Percentiles rank a stretch among this genome's conserved stretches.
These are phyloP conservation scores for Gracilinanus agilis DNA, from an alignment of 2,113 vertebrate species.

Conservation along the genomic window DNA sequence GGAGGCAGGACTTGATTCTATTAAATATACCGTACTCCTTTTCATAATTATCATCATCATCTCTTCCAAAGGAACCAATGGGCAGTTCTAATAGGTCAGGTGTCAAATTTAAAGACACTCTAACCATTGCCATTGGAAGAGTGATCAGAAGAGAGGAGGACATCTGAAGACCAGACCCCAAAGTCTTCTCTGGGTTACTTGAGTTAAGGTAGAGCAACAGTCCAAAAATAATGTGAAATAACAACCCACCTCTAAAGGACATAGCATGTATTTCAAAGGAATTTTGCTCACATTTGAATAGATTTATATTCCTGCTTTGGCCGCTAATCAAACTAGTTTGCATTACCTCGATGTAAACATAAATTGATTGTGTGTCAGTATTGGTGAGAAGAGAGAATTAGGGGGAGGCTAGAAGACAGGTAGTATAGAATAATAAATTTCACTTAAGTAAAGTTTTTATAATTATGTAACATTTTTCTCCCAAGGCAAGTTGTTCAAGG, in stretches of 20 bases:
- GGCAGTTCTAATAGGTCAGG: background rate
- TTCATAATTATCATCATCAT: background rate
- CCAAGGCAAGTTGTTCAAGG: background rate
- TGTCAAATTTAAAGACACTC: background rate
- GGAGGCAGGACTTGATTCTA: background rate
- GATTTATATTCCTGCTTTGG: background rate
- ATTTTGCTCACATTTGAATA: background rate
- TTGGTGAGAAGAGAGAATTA: background rate
- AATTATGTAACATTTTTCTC: background rate
- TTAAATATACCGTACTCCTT: no score
- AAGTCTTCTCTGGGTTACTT: background rate
- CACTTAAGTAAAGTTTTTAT: background rate
- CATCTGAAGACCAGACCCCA: accelerated
- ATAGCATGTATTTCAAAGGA: accelerated
- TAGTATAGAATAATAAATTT: background rate
- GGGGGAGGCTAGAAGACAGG: background rate
- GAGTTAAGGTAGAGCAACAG: background rate
- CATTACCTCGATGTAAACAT: background rate
- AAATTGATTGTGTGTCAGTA: background rate
- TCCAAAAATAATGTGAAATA: accelerated
- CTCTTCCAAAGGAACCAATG: background rate
- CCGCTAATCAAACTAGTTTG: background rate
- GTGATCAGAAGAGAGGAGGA: accelerated
- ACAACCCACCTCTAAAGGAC: accelerated
- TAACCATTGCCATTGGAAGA: background rate